Base-by-base conservation (phyloP, 2,888 invertebrate genomes). In the Lordiphosa andalusiaca region DNA sequence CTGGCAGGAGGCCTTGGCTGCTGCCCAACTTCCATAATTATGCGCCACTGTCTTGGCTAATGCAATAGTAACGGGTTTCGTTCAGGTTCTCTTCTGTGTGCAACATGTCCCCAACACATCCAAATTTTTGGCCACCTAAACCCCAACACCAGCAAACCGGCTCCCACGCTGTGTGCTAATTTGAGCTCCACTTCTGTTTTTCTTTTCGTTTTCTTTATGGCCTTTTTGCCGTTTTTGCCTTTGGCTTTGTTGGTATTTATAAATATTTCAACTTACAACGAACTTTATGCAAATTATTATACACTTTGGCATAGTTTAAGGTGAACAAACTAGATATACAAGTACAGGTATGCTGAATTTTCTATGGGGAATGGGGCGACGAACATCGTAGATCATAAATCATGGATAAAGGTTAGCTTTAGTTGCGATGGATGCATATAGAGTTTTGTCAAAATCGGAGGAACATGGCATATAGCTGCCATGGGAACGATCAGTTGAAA, bases 141-240 rank as follows among this genome's bases (percentile, higher is more conserved):
- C 39, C 47, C 47, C 51, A 48, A 44, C 50, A 44, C 37, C 49
- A 49, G 59, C 68, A 73, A 81, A 84, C 71, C 69, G 68, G 71
- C 85, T 85, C 85, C 85, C 86, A 85, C 85, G 86, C 85, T 80
- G 69, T 86, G 85, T 86, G 85, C 85, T 86, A 86, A 85, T 86
- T 85, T 86, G 71, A 71, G 70, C 69, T 78, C 65, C 78, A 84
- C 75, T 84, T 84, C 63, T 60, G 66, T 63, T 56, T 49, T 35
- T 37, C n/a, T 54, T 47, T n/a, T 33, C 30, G 30, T 57, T 38
- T 36, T 21, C 9, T 13, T 9, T 37, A 37, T 19, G 25, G 25
- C 4, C 6, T 56, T 35, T 39, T 48, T 23, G 30, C 37, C 19
- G 12, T 40, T 53, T 53, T 56, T 61, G 30, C 37, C 19, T 25